Evolutionary conservation across 2,888 invertebrate genomes (phyloP), one percentile per base, ranked within the genome.

Genomic region (Callyntrura sp.): DNA sequence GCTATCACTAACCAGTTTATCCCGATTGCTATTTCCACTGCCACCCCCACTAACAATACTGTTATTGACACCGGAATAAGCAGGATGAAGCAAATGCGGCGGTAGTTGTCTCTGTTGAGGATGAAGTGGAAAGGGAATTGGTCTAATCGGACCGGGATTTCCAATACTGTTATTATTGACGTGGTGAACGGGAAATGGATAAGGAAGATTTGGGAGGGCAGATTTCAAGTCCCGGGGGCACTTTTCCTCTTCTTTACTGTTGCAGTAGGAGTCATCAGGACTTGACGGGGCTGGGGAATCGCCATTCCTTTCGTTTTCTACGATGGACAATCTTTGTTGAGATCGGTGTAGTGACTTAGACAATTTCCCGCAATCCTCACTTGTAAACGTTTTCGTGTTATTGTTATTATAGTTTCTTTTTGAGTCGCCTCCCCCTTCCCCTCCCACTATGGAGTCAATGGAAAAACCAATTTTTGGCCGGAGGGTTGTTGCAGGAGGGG

Each of bases 401-500:
- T 25, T 68, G 12, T 25, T 20, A 25, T 78, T 78, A 20, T 55
- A n/a, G n/a, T 55, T 4, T n/a, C 55, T 78, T 28, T 78, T 78
- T 8, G 55, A 55, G 0, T 78, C 78, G 3, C 87, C 78, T 55
- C 76, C 79, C 70, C 85, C 88, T 23, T 92, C 93, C 35, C 97
- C 97, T 93, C 98, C 98, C 91, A 98, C 98, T 94, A 98, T 98
- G 94, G 98, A 98, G 95, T 98, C 98, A 95, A 98, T 98, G 94
- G 98, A 98, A 94, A 98, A 98, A 94, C 98, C 98, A 95, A 98
- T 97, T 95, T 98, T 98, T 93, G 98, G 98, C 95, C 98, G 98
- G 79, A 84, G 88, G 94, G 97, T 97, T 94, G 98, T 97, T 3
- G 78, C 28, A 12, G 55, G 78, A 12, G 35, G 35, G 17, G 45